phyloP scores from a whole-genome alignment of 2,797 vertebrate genomes.

The Hippoglossus hippoglossus region DNA sequence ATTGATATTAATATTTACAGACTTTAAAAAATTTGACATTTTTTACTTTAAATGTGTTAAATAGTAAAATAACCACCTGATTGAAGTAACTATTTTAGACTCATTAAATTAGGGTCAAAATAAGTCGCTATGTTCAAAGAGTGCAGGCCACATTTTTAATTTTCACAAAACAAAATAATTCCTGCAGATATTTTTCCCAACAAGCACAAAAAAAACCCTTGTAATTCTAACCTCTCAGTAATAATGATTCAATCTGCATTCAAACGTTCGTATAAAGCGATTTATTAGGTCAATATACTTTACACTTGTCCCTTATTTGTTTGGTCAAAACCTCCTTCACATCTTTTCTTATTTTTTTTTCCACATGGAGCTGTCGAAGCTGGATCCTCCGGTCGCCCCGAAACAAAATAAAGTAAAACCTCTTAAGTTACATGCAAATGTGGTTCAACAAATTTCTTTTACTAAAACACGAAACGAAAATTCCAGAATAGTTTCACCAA shows the following conservation, averaged over 20 bases:
- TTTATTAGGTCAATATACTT: constrained; percentile 85
- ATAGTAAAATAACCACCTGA: too few species aligned
- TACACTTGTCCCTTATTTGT: constrained; percentile 77
- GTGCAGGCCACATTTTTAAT: constrained; percentile 21
- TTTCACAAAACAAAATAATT: constrained; percentile 13
- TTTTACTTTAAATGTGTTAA: background rate
- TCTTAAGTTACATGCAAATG: constrained; percentile 82
- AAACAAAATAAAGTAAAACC: constrained; percentile 75
- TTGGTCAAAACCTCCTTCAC: constrained; percentile 82
- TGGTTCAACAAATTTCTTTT: constrained; percentile 77
- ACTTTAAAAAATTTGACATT: background rate
- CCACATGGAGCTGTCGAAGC: constrained; percentile 76
- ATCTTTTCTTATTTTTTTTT: constrained; percentile 63
- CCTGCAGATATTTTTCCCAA: background rate
- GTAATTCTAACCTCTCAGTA: constrained; percentile 24
- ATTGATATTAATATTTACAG: background rate
- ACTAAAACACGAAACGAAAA: constrained; percentile 51
- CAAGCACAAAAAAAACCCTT: background rate
- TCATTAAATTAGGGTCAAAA: background rate
- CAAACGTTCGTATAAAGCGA: constrained; percentile 79
- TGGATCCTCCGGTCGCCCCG: constrained; percentile 69
- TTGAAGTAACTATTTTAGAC: too few species aligned
- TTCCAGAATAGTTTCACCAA: constrained; percentile 62
- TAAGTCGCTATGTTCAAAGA: background rate
- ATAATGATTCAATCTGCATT: constrained; percentile 73